Base-by-base conservation (phyloP, 2,888 invertebrate species). In the Plusia festucae region DNA sequence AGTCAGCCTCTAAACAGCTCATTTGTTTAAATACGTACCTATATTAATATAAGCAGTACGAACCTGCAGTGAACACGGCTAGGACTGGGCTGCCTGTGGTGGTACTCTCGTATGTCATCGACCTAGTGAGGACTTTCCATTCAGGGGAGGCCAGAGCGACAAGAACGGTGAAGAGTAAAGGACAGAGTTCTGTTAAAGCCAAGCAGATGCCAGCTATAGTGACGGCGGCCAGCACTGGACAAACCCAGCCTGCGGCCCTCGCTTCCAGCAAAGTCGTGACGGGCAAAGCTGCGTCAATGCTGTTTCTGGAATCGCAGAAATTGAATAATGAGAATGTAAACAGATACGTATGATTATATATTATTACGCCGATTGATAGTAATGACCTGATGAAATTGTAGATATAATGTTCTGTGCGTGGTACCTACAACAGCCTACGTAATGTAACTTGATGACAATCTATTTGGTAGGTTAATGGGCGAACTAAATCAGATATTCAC, bases 51-150 rank as follows among this genome's bases (percentile, higher is more conserved):
- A 64, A 60, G 30, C 16, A 15, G 59, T 49, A 81, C 86, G 70
- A 79, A 96, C 96, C 96, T 82, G 96, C 96, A 62, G 96, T 96
- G 81, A 96, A 96, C 40, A 96, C 96, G n/a, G 96, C 96, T 27
- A 96, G 84, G 2, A 96, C 96, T 2, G 96, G 96, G 70, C 96
- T 96, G 32, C 96, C 96, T 53, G 96, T 96, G 11, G 96, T 92
- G 3, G 95, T 88, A 75, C 95, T 96, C 82, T 96, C 95, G 70
- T 96, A 96, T 15, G 96, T 95, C 89, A 96, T 94, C 1, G 96
- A 96, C 53, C 96, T 92, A 11, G 96, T 96, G 30, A 96, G 90
- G 20, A 96, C 95, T 71, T 95, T 95, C 96, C 96, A 96, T 78
- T 96, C 96, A 1, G 96, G 96, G 11, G 96, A 96, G 0, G 96